Evolutionary conservation across 53 echinoderm and acorn worm genomes (phyloP).

Genomic region (Luidia sarsii): DNA sequence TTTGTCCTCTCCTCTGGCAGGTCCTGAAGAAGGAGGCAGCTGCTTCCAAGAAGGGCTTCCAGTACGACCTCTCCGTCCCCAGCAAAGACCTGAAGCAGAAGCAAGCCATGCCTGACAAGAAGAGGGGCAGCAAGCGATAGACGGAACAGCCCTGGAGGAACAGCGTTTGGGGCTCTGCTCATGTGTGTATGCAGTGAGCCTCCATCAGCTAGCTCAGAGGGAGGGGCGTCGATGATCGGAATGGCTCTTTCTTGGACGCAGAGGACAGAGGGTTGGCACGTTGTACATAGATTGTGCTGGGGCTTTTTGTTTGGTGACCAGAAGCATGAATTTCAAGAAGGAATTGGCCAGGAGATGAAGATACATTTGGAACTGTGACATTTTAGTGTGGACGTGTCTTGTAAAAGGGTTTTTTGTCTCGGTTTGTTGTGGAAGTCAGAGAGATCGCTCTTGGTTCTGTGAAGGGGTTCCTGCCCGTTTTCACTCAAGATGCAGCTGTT

Average conservation of each 20-base stretch:
- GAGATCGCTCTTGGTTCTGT: too few relatives aligned
- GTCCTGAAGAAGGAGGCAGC: slow-evolving; percentile 97
- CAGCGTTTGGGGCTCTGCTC: not conserved
- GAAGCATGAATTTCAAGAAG: not conserved
- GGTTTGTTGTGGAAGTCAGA: too few relatives aligned
- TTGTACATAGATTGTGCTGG: not conserved
- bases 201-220: not conserved
- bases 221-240: not conserved
- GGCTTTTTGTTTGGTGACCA: not conserved
- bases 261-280: not conserved
- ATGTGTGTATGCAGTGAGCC: not conserved
- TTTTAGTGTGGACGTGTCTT: too few relatives aligned
- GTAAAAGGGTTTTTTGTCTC: too few relatives aligned
- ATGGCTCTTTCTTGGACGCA: too few relatives aligned
- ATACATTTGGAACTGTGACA: too few relatives aligned
- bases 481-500: too few relatives aligned
- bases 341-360: too few relatives aligned
- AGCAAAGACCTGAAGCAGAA: slow-evolving; percentile 96
- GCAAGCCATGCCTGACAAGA: slow-evolving; percentile 87
- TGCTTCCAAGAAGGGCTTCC: slow-evolving; percentile 92
- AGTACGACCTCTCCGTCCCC: slow-evolving; percentile 90
- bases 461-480: too few relatives aligned
- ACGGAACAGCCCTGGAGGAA: slow-evolving; percentile 41
- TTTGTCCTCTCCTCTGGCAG: slow-evolving; percentile 57
- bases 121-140: slow-evolving; percentile 85